phyloP scores from a whole-genome alignment of 1,140 invertebrate genomes.

The Melipona quadrifasciata region DNA sequence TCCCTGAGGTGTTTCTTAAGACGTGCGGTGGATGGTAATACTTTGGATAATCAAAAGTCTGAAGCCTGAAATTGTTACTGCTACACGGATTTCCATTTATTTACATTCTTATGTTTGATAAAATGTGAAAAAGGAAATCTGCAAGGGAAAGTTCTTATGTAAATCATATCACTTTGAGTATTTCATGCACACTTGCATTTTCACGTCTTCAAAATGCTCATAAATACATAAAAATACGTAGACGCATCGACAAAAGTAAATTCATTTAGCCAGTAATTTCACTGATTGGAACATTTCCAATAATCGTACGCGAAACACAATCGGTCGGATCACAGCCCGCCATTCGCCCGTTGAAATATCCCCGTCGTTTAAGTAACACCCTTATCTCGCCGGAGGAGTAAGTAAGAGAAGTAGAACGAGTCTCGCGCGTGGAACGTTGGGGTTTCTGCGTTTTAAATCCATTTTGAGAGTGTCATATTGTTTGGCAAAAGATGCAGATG shows the following conservation, averaged over 20 bases:
- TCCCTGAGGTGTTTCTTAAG: neutral
- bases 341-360: slow-evolving; percentile 1
- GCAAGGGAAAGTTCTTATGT: too few relatives aligned
- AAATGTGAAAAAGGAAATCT: too few relatives aligned
- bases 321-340: neutral
- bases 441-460: slow-evolving; percentile 58
- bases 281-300: neutral
- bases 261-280: neutral
- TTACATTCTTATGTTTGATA: too few relatives aligned
- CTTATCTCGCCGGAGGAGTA: slow-evolving; percentile 20
- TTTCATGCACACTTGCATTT: too few relatives aligned
- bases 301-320: neutral
- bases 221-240: too few relatives aligned
- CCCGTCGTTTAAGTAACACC: neutral
- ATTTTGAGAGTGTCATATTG: slow-evolving; percentile 5
- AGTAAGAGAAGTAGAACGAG: slow-evolving; percentile 32
- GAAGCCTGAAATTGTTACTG: too few relatives aligned
- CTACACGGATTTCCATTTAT: too few relatives aligned
- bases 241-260: neutral
- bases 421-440: slow-evolving; percentile 31
- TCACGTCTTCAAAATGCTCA: too few relatives aligned
- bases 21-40: neutral
- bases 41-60: too few relatives aligned
- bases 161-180: too few relatives aligned
- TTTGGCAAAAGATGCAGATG: slow-evolving; percentile 17